Conservation (phyloP, 2,888 invertebrate genomes). For the Punctoribates punctum region DNA sequence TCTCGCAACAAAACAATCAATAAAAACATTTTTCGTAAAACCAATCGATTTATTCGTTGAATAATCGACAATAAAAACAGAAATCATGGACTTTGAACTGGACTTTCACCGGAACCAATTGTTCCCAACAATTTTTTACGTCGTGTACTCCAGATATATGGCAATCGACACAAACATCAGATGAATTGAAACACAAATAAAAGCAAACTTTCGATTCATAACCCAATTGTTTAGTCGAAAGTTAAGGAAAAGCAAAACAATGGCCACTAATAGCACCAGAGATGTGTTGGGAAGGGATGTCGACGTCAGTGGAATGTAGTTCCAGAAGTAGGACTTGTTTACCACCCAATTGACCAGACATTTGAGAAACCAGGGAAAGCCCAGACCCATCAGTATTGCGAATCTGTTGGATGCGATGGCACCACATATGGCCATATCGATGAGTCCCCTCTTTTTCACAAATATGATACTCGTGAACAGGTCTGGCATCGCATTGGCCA, state of each 20-base stretch:
- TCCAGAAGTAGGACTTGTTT: constrained; percentile 24
- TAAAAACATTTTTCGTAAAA: too few species aligned
- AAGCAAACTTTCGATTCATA: constrained; percentile 17
- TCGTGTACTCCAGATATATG: constrained; percentile 27
- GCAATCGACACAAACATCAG: not conserved
- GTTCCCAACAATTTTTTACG: not conserved
- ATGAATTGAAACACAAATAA: constrained; percentile 23
- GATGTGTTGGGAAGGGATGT: constrained; percentile 20
- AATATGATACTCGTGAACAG: constrained; percentile 24
- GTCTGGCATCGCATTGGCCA: constrained; percentile 19
- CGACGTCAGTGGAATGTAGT: not conserved
- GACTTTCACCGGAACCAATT: not conserved
- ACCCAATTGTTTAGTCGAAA: constrained; percentile 18
- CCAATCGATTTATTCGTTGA: too few species aligned
- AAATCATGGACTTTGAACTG: not conserved
- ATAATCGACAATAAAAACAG: too few species aligned
- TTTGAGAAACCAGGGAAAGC: constrained; percentile 25
- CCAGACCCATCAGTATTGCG: constrained; percentile 15
- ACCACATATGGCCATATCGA: constrained; percentile 24
- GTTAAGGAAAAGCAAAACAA: constrained; percentile 2
- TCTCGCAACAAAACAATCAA: too few species aligned
- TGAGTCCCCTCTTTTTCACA: constrained; percentile 13
- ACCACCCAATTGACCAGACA: constrained; percentile 5
- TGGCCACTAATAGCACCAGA: constrained; percentile 11
- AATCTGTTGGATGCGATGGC: constrained; percentile 22